Percentiles rank a stretch among this genome's conserved stretches.
These are phyloP conservation scores for Crotalus viridis DNA, from an alignment of 2,113 vertebrate species.

Conservation along the genomic window DNA sequence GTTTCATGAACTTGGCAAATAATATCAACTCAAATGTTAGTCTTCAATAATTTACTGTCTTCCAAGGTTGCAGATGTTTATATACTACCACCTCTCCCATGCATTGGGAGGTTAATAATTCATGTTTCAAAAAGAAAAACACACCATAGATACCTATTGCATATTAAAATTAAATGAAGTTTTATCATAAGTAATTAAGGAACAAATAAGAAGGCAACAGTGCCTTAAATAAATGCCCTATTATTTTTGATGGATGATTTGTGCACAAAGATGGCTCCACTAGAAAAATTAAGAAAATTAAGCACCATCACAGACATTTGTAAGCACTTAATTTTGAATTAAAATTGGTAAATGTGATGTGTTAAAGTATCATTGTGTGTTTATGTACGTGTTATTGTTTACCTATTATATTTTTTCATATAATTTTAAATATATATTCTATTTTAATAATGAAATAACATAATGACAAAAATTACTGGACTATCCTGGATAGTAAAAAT, in stretches of 20 bases:
- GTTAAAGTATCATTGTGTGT: not conserved
- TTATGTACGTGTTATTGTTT: too few relatives aligned
- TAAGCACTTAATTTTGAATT: not conserved
- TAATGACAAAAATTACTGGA: not conserved
- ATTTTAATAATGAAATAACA: not conserved
- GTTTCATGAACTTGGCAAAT: constrained; percentile 20
- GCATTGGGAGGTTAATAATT: not conserved
- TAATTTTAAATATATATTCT: too few relatives aligned
- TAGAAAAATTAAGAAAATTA: too few relatives aligned
- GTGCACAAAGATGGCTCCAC: not conserved
- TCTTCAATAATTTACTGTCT: not conserved
- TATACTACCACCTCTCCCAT: not conserved
- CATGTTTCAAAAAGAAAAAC: not conserved
- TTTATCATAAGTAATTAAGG: not conserved
- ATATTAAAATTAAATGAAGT: not conserved
- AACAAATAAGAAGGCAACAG: not conserved
- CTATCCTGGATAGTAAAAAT: not conserved
- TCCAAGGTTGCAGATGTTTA: constrained; percentile 22
- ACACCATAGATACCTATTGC: too few relatives aligned
- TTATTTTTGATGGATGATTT: not conserved
- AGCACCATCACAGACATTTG: not conserved
- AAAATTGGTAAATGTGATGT: not conserved
- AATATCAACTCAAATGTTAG: not conserved
- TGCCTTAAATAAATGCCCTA: not conserved
- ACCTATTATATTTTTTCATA: too few relatives aligned